Base-by-base conservation (phyloP, 2,797 vertebrate species). In the Halcyon smyrnensis region DNA sequence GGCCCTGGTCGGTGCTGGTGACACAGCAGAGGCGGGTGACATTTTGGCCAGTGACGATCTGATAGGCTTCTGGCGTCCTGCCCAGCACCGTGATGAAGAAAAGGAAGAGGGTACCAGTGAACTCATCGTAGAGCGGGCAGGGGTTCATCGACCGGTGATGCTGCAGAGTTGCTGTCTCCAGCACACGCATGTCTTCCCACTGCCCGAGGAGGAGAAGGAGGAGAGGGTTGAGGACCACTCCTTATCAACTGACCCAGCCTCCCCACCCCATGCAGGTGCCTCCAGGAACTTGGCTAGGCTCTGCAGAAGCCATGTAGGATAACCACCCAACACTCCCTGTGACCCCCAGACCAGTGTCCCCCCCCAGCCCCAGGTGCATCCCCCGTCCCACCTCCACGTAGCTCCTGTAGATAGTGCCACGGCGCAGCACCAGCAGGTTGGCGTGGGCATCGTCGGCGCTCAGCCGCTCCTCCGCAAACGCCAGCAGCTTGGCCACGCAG, bases 61-160 rank as follows among this genome's bases (percentile, higher is more conserved):
- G 99, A 75, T 98, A 98, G 19, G 98, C 97, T 96, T 99, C 99
- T 0, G 99, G 98, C 0, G 98, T 99, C 96, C 98, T 98, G 63
- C 99, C 99, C 41, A 99, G 97, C 68, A 99, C 98, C 1, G 99
- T 99, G 39, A 99, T 99, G 98, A 99, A 99, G 98, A 99, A 99
- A 63, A 99, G 98, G 98, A 99, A 99, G 89, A 99, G 96, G 3
- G 98, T 98, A n/a, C 97, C 98, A 0, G 99, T 99, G 96, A 98
- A 98, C 57, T 98, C 98, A 4, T 99, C 99, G 0, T 98, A 99
- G 93, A 99, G 98, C 0, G 99, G 99, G 70, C 99, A 99, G 11
- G 99, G 99, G 96, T 99, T 99, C 99, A 99, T 99, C 3, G 99
- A 99, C 8, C 99, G 98, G 94, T 99, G 98, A 50, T 98, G 98